Conservation (phyloP, 2,113 vertebrate species). For the Hucho hucho region DNA sequence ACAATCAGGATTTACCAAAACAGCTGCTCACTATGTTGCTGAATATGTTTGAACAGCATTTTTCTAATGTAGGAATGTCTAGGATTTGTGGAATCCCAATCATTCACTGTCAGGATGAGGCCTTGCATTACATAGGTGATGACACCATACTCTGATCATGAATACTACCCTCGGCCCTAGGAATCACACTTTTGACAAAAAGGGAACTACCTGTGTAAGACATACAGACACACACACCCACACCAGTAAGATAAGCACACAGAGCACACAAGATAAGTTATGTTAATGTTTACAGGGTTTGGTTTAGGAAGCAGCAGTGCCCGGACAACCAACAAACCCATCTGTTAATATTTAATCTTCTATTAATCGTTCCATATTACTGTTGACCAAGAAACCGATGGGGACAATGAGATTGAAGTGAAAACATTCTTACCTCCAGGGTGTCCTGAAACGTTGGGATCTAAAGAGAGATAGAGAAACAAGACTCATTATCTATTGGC, state of each 20-base stretch:
- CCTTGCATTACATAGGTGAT: no score
- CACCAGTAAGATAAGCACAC: neutral
- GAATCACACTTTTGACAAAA: no score
- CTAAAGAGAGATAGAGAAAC: constrained; percentile 39
- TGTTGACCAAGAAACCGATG: neutral
- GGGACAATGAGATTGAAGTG: constrained; percentile 8
- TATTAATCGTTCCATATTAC: constrained; percentile 12
- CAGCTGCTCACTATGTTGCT: no score
- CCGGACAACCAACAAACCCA: neutral
- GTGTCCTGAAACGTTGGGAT: constrained; percentile 40
- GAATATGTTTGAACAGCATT: no score
- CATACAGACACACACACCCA: neutral
- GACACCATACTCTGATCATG: no score
- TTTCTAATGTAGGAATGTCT: no score
- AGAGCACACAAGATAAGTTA: no score
- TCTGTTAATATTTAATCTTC: neutral
- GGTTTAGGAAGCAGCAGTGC: neutral
- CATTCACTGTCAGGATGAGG: no score
- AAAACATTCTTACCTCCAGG: constrained; percentile 62
- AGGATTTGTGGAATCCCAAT: no score
- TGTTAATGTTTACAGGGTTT: neutral
- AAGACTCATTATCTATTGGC: constrained; percentile 42
- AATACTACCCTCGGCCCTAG: no score
- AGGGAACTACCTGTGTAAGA: neutral
- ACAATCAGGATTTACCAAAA: no score